Base-by-base conservation (phyloP, 30 jellyfish, hydroid and myxozoan genomes). In the Cassiopea xamachana region DNA sequence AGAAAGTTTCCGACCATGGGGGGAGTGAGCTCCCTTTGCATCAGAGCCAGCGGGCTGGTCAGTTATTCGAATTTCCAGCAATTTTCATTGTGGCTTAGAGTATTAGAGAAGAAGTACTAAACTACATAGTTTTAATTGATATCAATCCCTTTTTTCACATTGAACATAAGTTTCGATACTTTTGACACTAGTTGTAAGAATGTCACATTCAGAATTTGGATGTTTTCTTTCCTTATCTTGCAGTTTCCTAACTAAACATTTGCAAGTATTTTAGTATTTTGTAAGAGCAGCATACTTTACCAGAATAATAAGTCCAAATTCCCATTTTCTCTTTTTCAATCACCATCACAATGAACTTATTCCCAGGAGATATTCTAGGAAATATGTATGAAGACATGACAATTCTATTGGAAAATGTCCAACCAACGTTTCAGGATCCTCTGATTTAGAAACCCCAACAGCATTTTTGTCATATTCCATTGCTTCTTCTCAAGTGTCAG, bases 401-500 rank as follows among this genome's bases (percentile, higher is more conserved):
- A 64, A 2, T 64, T 64, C 74, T 4, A 64, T 64, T 64, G 74
- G 74, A 64, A 64, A 4, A 64, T 64, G 1, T 13, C 74, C 43
- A 4, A 64, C 43, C 6, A 64, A 14, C 15, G 43, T 64, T 64
- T 64, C 74, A 4, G 15, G 15, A 4, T 9, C 74, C 6, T 64
- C 27, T 7, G 74, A 64, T 4, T 14, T 4, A 14, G 15, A 64
- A 64, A 64, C 74, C 39, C 15, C 74, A 4, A 64, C 6, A 64
- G 74, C 74, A 14, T 64, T 9, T 64, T 64, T 64, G 27, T 64
- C 43, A 64, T 64, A 64, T 64, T 79, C 7, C 86, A 79, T 79
- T 16, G 88, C 88, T 47, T 79, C 74, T 48, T 79, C 88, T 48
- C 74, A 12, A 27, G 88, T 44, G 85, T 79, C 19, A 9, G 74